Conservation (phyloP, 2,888 invertebrate genomes). For the Congeria kusceri region DNA sequence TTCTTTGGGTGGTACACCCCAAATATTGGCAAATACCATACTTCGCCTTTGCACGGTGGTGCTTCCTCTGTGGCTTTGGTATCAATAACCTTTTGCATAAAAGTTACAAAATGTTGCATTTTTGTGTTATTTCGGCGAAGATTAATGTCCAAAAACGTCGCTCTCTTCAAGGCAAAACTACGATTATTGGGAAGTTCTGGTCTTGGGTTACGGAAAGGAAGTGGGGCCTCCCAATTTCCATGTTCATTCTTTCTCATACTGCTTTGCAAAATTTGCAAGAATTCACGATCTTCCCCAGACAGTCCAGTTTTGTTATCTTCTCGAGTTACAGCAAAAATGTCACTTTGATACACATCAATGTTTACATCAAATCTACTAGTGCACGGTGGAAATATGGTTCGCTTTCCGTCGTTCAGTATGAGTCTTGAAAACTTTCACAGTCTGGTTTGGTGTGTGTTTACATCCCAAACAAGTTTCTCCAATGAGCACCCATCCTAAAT, state of each 20-base stretch:
- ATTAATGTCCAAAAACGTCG: slow-evolving; percentile 30
- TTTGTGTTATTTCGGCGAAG: slow-evolving; percentile 41
- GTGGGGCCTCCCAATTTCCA: slow-evolving; percentile 41
- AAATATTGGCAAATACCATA: slow-evolving; percentile 62
- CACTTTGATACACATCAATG: neutral
- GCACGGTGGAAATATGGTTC: slow-evolving; percentile 38
- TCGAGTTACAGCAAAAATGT: slow-evolving; percentile 7
- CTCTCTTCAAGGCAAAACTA: slow-evolving; percentile 30
- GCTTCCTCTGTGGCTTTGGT: slow-evolving; percentile 54
- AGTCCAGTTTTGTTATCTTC: slow-evolving; percentile 27
- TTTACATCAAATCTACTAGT: slow-evolving; percentile 10
- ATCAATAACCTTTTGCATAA: slow-evolving; percentile 58
- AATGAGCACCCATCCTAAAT: slow-evolving; percentile 47
- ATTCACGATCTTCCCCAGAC: slow-evolving; percentile 57
- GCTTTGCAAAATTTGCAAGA: slow-evolving; percentile 31
- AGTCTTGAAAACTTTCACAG: slow-evolving; percentile 39
- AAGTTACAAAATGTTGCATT: slow-evolving; percentile 45
- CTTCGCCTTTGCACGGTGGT: slow-evolving; percentile 31
- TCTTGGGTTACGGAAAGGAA: slow-evolving; percentile 15
- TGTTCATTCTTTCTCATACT: slow-evolving; percentile 42
- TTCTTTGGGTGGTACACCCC: slow-evolving; percentile 57
- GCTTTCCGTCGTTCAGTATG: slow-evolving; percentile 18
- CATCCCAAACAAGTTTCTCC: slow-evolving; percentile 58
- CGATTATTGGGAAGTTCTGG: too few species aligned
- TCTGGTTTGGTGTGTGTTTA: slow-evolving; percentile 15